phyloP scores from a whole-genome alignment of 2,888 invertebrate genomes.

The Phengaris arion region DNA sequence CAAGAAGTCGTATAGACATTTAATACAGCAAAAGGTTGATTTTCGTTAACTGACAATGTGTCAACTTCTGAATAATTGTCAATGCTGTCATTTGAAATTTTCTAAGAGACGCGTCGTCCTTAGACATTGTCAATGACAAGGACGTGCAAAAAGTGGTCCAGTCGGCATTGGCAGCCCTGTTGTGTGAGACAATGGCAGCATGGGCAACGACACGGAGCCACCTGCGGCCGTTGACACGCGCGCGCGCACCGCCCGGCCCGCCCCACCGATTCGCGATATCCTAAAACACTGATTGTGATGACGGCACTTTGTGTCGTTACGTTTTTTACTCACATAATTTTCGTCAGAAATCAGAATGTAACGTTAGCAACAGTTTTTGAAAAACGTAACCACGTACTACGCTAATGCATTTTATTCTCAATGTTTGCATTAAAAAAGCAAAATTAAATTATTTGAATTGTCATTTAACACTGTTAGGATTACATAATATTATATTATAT shows the following conservation, averaged over 20 bases:
- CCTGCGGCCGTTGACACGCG: slow-evolving; percentile 74
- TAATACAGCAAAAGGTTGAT: too few relatives aligned
- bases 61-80: background rate
- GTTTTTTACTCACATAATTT: background rate
- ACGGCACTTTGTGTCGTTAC: background rate
- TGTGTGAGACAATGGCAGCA: slow-evolving; percentile 54
- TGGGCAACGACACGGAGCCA: slow-evolving; percentile 66
- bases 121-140: background rate
- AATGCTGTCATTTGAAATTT: background rate
- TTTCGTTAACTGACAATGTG: background rate
- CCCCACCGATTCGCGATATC: slow-evolving; percentile 39
- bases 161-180: slow-evolving; percentile 1
- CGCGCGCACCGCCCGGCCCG: slow-evolving; percentile 50
- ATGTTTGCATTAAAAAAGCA: too few relatives aligned
- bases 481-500: too few relatives aligned
- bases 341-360: background rate
- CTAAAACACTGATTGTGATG: slow-evolving; percentile 30
- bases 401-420: too few relatives aligned
- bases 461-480: too few relatives aligned
- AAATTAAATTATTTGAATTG: too few relatives aligned
- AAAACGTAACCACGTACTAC: too few relatives aligned
- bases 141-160: slow-evolving; percentile 31
- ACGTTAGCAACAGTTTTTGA: background rate
- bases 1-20: background rate
- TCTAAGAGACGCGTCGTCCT: background rate